Evolutionary conservation across 1,140 invertebrate species (phyloP).

Genomic region (Callitettix versicolor): DNA sequence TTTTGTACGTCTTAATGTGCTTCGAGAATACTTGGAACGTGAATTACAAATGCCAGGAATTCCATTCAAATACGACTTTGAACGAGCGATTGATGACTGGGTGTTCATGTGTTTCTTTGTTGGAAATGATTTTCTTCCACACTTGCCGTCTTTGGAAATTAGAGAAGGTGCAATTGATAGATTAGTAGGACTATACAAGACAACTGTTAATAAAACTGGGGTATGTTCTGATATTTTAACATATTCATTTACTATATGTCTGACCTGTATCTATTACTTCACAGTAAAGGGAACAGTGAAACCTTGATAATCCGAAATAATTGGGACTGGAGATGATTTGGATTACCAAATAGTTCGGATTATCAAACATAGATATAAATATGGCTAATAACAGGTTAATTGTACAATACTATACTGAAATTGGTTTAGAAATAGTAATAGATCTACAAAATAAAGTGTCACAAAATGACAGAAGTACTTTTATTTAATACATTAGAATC

Average conservation of each 20-base stretch:
- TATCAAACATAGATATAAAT: too few relatives aligned
- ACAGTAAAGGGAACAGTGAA: too few relatives aligned
- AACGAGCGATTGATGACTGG: slow-evolving; percentile 94
- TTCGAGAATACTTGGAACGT: slow-evolving; percentile 88
- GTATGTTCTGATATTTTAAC: slow-evolving; percentile 36
- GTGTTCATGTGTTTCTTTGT: slow-evolving; percentile 99
- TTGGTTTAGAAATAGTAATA: too few relatives aligned
- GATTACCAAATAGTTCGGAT: slow-evolving; percentile 4
- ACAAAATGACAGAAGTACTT: too few relatives aligned
- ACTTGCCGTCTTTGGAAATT: slow-evolving; percentile 96
- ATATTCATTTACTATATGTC: slow-evolving; percentile 12
- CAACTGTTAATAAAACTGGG: slow-evolving; percentile 84
- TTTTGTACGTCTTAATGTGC: slow-evolving; percentile 82
- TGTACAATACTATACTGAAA: too few relatives aligned
- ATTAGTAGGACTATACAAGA: slow-evolving; percentile 89
- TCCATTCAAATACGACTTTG: slow-evolving; percentile 83
- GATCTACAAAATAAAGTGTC: too few relatives aligned
- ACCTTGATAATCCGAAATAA: too few relatives aligned
- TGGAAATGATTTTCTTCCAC: slow-evolving; percentile 98
- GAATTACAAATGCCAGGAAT: slow-evolving; percentile 88
- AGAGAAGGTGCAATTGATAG: slow-evolving; percentile 95
- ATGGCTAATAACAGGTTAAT: too few relatives aligned
- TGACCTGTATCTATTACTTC: too few relatives aligned
- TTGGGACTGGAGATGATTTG: too few relatives aligned
- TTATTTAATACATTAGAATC: too few relatives aligned